These are phyloP conservation scores for Hapalemur alaotrensis DNA, from an alignment of 2,797 vertebrate species.

Conservation along the genomic window DNA sequence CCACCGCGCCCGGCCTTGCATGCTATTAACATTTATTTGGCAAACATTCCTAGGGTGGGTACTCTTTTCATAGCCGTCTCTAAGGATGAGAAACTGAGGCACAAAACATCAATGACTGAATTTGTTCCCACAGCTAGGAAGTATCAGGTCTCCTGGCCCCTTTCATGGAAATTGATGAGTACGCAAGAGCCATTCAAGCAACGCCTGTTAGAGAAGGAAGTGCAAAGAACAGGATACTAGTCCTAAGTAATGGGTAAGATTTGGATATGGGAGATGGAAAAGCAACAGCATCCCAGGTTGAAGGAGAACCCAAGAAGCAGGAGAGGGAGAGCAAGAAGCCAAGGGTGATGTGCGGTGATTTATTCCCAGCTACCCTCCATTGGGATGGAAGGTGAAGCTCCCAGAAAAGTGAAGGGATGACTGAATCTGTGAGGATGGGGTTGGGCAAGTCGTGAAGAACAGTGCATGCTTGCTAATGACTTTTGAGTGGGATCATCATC, in stretches of 20 bases:
- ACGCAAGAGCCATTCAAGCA: accelerated
- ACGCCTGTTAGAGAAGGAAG: too few relatives aligned
- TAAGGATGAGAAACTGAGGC: accelerated
- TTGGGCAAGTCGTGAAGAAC: accelerated
- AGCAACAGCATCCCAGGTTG: accelerated
- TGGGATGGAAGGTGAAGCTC: accelerated
- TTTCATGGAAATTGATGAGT: background rate
- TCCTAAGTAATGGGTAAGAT: accelerated
- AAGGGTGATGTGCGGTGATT: accelerated
- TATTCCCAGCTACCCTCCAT: accelerated
- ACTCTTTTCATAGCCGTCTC: background rate
- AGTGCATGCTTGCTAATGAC: accelerated
- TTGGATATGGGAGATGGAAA: accelerated
- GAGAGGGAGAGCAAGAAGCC: background rate
- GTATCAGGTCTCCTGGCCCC: too few relatives aligned
- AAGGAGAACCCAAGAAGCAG: accelerated
- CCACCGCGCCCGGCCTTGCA: too few relatives aligned
- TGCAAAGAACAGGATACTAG: accelerated
- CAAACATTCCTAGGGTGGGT: background rate
- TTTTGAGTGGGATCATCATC: accelerated
- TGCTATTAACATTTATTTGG: background rate
- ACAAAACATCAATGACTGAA: accelerated
- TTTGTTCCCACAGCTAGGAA: too few relatives aligned
- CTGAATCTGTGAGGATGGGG: accelerated
- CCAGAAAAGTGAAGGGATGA: too few relatives aligned